phyloP scores from a whole-genome alignment of 2,113 vertebrate genomes.

The Hydrochoerus hydrochaeris region DNA sequence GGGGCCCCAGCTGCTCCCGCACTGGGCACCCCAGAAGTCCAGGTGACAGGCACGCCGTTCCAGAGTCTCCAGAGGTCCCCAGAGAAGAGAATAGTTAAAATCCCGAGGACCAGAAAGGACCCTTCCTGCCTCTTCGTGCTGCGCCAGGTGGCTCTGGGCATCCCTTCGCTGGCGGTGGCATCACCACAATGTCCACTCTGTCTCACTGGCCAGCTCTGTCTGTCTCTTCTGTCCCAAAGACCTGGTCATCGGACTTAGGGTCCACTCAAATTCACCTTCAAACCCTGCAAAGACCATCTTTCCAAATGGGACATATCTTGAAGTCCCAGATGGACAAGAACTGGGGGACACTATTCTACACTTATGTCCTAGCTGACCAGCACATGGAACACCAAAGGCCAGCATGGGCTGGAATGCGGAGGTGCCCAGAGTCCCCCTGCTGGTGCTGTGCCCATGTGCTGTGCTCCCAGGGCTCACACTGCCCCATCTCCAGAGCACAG shows the following conservation, averaged over 20 bases:
- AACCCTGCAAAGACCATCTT: background rate
- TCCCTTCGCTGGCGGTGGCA: fast-evolving
- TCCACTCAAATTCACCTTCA: background rate
- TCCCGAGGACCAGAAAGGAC: background rate
- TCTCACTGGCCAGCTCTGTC: background rate
- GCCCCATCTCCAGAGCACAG: background rate
- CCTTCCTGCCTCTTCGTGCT: background rate
- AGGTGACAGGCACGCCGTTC: background rate
- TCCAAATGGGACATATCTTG: background rate
- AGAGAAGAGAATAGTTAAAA: too few relatives aligned
- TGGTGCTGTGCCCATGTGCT: background rate
- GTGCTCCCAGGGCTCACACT: fast-evolving
- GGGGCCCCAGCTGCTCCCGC: background rate
- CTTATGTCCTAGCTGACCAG: fast-evolving
- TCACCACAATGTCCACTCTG: fast-evolving
- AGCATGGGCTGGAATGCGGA: background rate
- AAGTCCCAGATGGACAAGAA: background rate
- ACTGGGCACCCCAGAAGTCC: too few relatives aligned
- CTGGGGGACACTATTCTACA: background rate
- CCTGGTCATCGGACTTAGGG: background rate
- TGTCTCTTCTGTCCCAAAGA: background rate
- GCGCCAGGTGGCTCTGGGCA: fast-evolving
- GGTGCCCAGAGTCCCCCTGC: fast-evolving
- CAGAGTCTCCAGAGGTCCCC: background rate
- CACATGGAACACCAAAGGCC: background rate